Evolutionary conservation across 1,140 invertebrate species (phyloP).

Genomic region (Akabosia matsudoensis): DNA sequence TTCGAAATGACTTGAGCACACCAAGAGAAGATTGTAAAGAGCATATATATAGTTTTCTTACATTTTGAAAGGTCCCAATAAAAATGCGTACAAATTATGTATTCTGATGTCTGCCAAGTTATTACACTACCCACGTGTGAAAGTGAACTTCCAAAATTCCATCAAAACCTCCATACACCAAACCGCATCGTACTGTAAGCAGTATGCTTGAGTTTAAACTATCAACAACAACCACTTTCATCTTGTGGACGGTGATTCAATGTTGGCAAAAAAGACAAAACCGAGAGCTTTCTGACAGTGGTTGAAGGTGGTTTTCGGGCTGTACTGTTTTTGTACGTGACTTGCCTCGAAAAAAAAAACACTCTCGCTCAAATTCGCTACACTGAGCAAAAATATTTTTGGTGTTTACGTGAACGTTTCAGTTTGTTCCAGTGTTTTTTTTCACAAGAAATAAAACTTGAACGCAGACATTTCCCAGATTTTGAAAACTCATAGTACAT

Average conservation of each 20-base stretch:
- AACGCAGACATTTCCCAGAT: not conserved
- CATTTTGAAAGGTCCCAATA: not conserved
- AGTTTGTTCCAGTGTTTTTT: no score
- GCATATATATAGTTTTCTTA: not conserved
- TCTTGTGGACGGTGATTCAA: not conserved
- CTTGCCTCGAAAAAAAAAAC: not conserved
- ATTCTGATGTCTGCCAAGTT: not conserved
- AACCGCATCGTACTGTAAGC: no score
- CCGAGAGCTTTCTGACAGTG: not conserved
- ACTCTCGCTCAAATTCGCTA: not conserved
- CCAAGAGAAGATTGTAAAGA: no score
- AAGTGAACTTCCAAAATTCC: no score
- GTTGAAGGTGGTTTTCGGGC: not conserved
- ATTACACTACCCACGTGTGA: no score
- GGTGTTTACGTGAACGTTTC: no score
- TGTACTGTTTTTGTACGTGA: not conserved
- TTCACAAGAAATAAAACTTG: no score
- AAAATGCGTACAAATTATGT: not conserved
- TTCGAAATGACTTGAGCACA: no score
- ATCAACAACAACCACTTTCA: not conserved
- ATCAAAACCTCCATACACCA: no score
- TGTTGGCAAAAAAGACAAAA: not conserved
- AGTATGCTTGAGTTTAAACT: no score
- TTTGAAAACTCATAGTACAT: no score
- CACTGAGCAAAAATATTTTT: no score